Base-by-base conservation (phyloP, 2,113 vertebrate species). In the Chinchilla lanigera region DNA sequence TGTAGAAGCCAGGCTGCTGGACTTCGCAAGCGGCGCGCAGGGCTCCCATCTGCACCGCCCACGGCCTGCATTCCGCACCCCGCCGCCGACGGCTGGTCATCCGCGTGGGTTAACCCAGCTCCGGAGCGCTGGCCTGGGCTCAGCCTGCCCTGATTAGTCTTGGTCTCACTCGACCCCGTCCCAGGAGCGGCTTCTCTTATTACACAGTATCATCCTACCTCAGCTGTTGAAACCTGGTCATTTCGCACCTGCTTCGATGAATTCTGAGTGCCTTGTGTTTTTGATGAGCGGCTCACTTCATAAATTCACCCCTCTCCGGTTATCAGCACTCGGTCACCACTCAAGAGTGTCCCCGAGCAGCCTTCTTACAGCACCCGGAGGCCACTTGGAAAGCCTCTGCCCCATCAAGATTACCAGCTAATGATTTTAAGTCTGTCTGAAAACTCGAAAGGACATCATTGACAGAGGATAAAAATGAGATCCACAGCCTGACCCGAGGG, bases 221-320 rank as follows among this genome's bases (percentile, higher is more conserved):
- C 97, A 93, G 97, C 96, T 98, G 94, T 95, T 93, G 96, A 96
- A 92, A 94, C 89, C 90, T 91, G 96, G 88, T 96, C 96, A 65
- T 90, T 97, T 95, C 65, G 28, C 96, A 97, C 90, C 94, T 97
- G 97, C 96, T 94, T 93, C 12, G 0, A 56, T 91, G 96, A 95
- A 90, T 96, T 93, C 97, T 35, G 82, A 90, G 86, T 0, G 90
- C 84, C 96, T 81, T 61, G 61, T 85, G 93, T 89, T 94, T 94
- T 95, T 93, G 92, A 89, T 10, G 89, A 93, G 54, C 92, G 77
- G 81, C 85, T 95, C 86, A 93, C 95, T 94, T 91, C 94, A 82
- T 95, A 96, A 95, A 98, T 90, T 94, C 77, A 61, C 65, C 78
- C 86, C 78, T 85, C 61, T 91, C 67, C 56, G 22, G 41, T 75